These are phyloP conservation scores for Paedocypris sp. DNA, from an alignment of 2,113 vertebrate species.

Conservation along the genomic window DNA sequence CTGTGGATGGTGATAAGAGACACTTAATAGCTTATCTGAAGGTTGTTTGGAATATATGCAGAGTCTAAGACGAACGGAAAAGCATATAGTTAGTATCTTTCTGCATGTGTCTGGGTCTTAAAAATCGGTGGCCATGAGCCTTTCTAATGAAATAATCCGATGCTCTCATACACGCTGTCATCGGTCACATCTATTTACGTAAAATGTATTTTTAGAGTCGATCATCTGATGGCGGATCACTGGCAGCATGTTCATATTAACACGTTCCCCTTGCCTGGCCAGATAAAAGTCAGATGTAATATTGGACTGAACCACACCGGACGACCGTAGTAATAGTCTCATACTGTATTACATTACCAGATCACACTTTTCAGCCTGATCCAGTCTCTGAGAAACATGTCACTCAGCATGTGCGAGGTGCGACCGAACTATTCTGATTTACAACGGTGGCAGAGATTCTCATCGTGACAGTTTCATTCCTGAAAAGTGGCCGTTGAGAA, in stretches of 20 bases:
- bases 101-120: too few relatives aligned
- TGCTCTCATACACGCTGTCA: not conserved
- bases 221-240: not conserved
- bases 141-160: not conserved
- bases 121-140: not conserved
- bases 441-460: not conserved
- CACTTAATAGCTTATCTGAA: too few relatives aligned
- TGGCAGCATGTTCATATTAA: not conserved
- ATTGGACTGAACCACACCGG: too few relatives aligned
- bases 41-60: too few relatives aligned
- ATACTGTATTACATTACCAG: too few relatives aligned
- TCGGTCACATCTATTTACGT: slow-evolving; percentile 12
- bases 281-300: too few relatives aligned
- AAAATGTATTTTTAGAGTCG: slow-evolving; percentile 1
- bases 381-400: not conserved
- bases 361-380: too few relatives aligned
- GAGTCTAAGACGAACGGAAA: too few relatives aligned
- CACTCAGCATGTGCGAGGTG: not conserved
- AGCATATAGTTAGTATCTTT: too few relatives aligned
- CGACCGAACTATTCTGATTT: not conserved
- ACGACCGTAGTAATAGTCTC: too few relatives aligned
- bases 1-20: too few relatives aligned
- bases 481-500: not conserved
- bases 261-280: too few relatives aligned
- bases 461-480: not conserved